Conservation (phyloP, 2,113 vertebrate species). For the Antechinus flavipes region DNA sequence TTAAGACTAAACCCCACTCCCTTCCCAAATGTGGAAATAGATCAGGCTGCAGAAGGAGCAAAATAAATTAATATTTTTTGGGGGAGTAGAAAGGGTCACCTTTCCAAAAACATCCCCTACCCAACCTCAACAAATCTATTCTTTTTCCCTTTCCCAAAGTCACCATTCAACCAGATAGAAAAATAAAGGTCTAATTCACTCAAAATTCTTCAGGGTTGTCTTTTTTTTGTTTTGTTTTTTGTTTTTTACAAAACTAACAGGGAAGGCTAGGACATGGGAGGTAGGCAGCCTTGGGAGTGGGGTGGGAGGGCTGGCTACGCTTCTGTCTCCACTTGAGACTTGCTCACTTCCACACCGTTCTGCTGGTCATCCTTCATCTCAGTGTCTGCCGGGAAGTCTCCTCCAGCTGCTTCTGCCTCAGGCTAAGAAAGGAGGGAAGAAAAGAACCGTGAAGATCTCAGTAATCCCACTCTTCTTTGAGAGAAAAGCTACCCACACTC, state of each 20-base stretch:
- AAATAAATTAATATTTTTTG: conserved; percentile 76
- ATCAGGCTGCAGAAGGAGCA: conserved; percentile 56
- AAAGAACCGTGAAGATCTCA: neutral
- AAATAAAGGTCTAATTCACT: conserved; percentile 91
- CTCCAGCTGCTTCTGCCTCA: conserved; percentile 66
- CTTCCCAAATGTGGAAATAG: conserved; percentile 41
- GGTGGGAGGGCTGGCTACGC: conserved; percentile 75
- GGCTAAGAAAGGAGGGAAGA: conserved; percentile 65
- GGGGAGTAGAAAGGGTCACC: neutral
- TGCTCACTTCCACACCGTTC: conserved; percentile 77
- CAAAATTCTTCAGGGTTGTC: conserved; percentile 83
- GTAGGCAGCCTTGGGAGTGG: conserved; percentile 63
- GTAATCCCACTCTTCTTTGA: neutral
- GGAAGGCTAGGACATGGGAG: conserved; percentile 56
- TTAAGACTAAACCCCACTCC: conserved; percentile 26
- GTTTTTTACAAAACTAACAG: conserved; percentile 88
- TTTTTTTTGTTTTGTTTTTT: neutral
- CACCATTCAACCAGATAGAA: conserved; percentile 86
- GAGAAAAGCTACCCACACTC: neutral
- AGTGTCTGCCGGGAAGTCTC: conserved; percentile 68
- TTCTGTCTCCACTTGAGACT: conserved; percentile 82
- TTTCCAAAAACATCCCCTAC: conserved; percentile 35
- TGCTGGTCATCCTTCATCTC: conserved; percentile 83
- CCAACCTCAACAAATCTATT: conserved; percentile 67
- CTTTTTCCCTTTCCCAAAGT: conserved; percentile 79